Base-by-base conservation (phyloP, 2,113 vertebrate species). In the Otus sunia region DNA sequence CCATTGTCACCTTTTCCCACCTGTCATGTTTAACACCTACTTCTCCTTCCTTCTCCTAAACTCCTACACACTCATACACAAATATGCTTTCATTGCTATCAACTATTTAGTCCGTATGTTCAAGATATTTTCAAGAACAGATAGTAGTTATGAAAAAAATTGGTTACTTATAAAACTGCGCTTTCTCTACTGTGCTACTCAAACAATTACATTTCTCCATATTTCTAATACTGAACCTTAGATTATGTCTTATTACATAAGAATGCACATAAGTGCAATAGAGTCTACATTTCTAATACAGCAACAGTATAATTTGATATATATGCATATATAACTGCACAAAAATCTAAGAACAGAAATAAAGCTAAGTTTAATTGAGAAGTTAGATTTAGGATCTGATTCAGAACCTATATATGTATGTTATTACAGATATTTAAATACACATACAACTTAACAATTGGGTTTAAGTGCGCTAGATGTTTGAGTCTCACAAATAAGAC, bases 21-120 rank as follows among this genome's bases (percentile, higher is more conserved):
- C 77, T 93, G 93, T 95, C 92, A 93, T 96, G 55, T 52, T 85
- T 93, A 79, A 93, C 95, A 93, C 74, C 93, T 95, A 85, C 92
- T 90, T 82, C 67, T 92, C 55, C 36, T 94, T 89, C 80, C 62
- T 84, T 94, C 89, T 94, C 41, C 39, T 84, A 34, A 73, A 86
- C 94, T 88, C 95, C 94, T 64, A 93, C 96, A 87, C 49, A n/a
- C 22, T 87, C 62, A 85, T 49, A 92, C 23, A 95, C 63, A 95
- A 92, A 92, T 59, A 92, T 36, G 67, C 53, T 69, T 79, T 67
- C 67, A 90, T 41, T 76, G 71, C 92, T 76, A 76, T 64, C 36
- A 94, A 76, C 53, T 82, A 76, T 64, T 76, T 90, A 81, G 62
- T 62, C 90, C 85, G 83, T 93, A 90, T 69, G 67, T 88, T 94